Evolutionary conservation across 92 coral and sea anemone species (phyloP).

Genomic region (Palythoa grandiflora): DNA sequence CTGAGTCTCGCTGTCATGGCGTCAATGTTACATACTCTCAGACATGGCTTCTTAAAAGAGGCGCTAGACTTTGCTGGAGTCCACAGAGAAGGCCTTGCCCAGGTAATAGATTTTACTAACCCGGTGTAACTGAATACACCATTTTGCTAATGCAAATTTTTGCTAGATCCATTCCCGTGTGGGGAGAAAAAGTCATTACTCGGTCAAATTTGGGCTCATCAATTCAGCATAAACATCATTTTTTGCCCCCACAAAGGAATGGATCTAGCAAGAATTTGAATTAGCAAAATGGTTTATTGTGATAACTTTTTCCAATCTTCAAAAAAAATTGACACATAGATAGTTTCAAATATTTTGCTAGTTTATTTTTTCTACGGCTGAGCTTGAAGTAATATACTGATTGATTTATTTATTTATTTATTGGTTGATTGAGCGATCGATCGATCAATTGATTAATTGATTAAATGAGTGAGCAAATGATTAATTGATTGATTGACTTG

Average conservation of each 20-base stretch:
- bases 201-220: too few species aligned
- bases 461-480: neutral
- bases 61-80: slow-evolving; percentile 97
- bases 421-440: neutral
- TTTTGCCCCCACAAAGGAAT: too few species aligned
- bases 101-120: slow-evolving; percentile 46
- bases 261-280: too few species aligned
- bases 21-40: slow-evolving; percentile 85
- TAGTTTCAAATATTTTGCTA: too few species aligned
- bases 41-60: slow-evolving; percentile 93
- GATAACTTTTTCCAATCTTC: too few species aligned
- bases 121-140: neutral
- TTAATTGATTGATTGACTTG: neutral
- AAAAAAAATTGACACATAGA: too few species aligned
- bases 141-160: too few species aligned
- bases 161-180: too few species aligned
- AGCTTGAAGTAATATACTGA: too few species aligned
- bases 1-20: slow-evolving; percentile 95
- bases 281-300: neutral
- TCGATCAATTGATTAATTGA: neutral
- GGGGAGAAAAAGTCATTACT: too few species aligned
- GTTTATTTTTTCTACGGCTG: too few species aligned
- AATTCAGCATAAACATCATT: too few species aligned
- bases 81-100: slow-evolving; percentile 88
- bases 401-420: neutral